These are phyloP conservation scores for Epizoanthus scotinus DNA, from an alignment of 92 coral and sea anemone genomes.

Conservation along the genomic window DNA sequence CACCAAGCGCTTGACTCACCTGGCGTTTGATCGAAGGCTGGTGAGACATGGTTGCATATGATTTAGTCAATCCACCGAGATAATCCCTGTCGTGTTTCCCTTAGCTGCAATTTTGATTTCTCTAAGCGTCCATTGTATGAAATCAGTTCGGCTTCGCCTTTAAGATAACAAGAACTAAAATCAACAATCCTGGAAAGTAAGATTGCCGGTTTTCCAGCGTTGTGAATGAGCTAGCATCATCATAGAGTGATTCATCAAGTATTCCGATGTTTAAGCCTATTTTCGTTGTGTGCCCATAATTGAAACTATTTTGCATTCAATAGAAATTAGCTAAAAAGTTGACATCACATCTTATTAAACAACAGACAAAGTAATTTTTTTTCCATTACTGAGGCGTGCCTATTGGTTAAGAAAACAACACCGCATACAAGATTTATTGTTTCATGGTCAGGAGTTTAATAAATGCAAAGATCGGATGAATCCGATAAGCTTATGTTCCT, in stretches of 20 bases:
- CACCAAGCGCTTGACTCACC: neutral
- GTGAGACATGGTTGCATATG: conserved; percentile 22
- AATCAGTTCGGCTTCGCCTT: neutral
- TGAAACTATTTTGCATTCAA: conserved; percentile 36
- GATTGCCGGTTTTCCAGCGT: neutral
- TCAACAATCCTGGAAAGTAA: neutral
- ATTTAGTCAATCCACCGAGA: neutral
- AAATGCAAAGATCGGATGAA: conserved; percentile 28
- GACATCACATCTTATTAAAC: conserved; percentile 34
- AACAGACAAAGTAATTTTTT: conserved; percentile 18
- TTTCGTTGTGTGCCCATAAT: conserved; percentile 13
- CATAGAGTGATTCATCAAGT: conserved; percentile 24
- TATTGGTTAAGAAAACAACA: conserved; percentile 2
- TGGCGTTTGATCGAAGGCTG: conserved; percentile 21
- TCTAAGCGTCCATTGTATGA: neutral
- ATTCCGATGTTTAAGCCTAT: neutral
- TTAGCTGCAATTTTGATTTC: neutral
- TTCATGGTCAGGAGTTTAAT: conserved; percentile 32
- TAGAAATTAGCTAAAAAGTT: conserved; percentile 29
- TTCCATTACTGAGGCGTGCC: conserved; percentile 17
- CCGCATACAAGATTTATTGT: conserved; percentile 40
- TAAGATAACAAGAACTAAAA: neutral
- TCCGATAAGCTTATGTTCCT: conserved; percentile 31
- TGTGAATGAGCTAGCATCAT: neutral
- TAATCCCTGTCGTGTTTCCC: conserved; percentile 23